Percentiles rank a stretch among this genome's conserved stretches.
phyloP scores from a whole-genome alignment of 2,888 invertebrate genomes.

The Callosobruchus maculatus region DNA sequence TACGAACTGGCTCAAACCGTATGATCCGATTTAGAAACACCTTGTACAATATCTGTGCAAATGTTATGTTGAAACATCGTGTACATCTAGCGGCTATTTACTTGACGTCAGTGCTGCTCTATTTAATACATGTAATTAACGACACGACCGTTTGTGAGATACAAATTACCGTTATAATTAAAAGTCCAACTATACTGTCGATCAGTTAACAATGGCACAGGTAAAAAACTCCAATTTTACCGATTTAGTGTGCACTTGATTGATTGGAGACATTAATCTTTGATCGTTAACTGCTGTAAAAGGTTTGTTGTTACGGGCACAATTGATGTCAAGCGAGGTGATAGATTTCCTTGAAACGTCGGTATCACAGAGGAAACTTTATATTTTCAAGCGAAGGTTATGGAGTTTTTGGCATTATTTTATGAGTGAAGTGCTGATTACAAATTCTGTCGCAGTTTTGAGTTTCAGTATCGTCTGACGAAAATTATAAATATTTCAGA shows the following conservation, averaged over 20 bases:
- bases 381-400: too few relatives aligned
- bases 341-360: background rate
- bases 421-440: too few relatives aligned
- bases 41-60: too few relatives aligned
- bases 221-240: background rate
- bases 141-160: background rate
- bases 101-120: background rate
- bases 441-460: too few relatives aligned
- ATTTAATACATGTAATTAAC: background rate
- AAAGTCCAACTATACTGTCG: background rate
- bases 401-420: too few relatives aligned
- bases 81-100: background rate
- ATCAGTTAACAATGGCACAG: background rate
- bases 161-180: background rate
- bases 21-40: too few relatives aligned
- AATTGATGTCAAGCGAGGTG: background rate
- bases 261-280: background rate
- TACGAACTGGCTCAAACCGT: too few relatives aligned
- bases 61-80: too few relatives aligned
- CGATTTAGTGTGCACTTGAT: background rate
- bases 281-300: background rate
- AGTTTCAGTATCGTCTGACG: too few relatives aligned
- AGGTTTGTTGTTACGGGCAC: background rate
- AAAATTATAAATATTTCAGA: too few relatives aligned
- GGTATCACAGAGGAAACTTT: too few relatives aligned